Base-by-base conservation (phyloP, 2,888 invertebrate species). In the Rhorus exstirpatorius region DNA sequence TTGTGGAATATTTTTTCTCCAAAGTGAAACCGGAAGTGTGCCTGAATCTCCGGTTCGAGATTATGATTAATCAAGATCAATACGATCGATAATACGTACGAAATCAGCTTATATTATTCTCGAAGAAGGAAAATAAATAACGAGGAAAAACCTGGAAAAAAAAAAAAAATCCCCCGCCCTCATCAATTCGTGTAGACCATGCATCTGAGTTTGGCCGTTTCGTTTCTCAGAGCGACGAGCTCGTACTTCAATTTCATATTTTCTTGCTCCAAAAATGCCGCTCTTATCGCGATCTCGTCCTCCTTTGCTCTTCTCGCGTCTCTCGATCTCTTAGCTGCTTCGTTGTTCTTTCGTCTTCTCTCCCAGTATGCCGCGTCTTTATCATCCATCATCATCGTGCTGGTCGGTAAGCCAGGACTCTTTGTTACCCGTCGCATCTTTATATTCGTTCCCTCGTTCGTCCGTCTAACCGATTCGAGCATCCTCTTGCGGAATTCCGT, bases 311-410 rank as follows among this genome's bases (percentile, higher is more conserved):
- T 94, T 79, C 99, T 94, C 0, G 98, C 96, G 89, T 99, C 99
- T 1, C 99, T 94, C 0, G 98, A 98, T 86, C 98, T 95, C 93
- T 99, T 99, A 0, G 99, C 99, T 0, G 99, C 99, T 84, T 96
- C 97, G 92, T 99, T 99, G 92, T 99, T 99, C 90, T 98, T 97
- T 85, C 97, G 95, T 8, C 99, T 94, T 75, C 98, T 95, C 88
- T 97, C 98, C 94, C 96, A 96, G 91, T 99, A 99, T 0, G 96
- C 95, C 1, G 97, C 96, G 90, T 98, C 98, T 88, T 97, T 94
- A 74, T 92, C 92, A 10, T 91, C 86, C 21, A 88, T 71, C 4
- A 88, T 71, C 4, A 71, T 85, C 17, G 89, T 85, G 80, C 90
- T 87, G 3, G 51, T 89, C 0, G 90, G 89, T 1, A 86, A 38